Percentiles rank a stretch among this genome's conserved stretches.
Evolutionary conservation across 2,888 invertebrate genomes (phyloP).

Genomic region (Brenthis hecate): DNA sequence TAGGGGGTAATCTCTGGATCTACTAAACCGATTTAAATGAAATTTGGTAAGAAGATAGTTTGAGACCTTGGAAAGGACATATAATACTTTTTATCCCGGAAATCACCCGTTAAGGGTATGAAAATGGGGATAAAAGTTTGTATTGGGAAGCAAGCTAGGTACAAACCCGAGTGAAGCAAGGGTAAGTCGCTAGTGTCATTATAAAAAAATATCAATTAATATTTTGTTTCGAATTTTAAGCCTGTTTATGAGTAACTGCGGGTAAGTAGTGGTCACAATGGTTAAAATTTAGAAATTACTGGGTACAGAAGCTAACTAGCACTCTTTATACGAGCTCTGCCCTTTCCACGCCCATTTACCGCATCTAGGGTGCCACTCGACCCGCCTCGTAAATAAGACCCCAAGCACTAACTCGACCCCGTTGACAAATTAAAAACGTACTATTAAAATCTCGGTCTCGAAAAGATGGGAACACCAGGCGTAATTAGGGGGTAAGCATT

Average conservation of each 20-base stretch:
- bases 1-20: too few relatives aligned
- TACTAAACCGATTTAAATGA: too few relatives aligned
- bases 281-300: conserved; percentile 23
- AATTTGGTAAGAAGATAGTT: too few relatives aligned
- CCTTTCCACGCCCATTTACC: conserved; percentile 39
- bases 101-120: too few relatives aligned
- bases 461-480: conserved; percentile 28
- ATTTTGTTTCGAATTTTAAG: too few relatives aligned
- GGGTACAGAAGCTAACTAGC: conserved; percentile 30
- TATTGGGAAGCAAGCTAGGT: too few relatives aligned
- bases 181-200: too few relatives aligned
- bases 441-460: conserved; percentile 38
- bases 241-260: not conserved
- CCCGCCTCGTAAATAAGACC: conserved; percentile 38
- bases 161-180: too few relatives aligned
- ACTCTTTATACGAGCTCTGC: conserved; percentile 35
- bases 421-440: conserved; percentile 41
- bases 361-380: conserved; percentile 40
- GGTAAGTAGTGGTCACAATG: conserved; percentile 18
- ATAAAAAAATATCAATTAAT: too few relatives aligned
- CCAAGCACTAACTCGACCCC: conserved; percentile 37
- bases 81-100: too few relatives aligned
- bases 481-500: conserved; percentile 38
- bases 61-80: too few relatives aligned
- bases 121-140: too few relatives aligned